Evolutionary conservation across 2,888 invertebrate genomes (phyloP), one percentile per base, ranked within the genome.

Genomic region (Platypus cylindrus): DNA sequence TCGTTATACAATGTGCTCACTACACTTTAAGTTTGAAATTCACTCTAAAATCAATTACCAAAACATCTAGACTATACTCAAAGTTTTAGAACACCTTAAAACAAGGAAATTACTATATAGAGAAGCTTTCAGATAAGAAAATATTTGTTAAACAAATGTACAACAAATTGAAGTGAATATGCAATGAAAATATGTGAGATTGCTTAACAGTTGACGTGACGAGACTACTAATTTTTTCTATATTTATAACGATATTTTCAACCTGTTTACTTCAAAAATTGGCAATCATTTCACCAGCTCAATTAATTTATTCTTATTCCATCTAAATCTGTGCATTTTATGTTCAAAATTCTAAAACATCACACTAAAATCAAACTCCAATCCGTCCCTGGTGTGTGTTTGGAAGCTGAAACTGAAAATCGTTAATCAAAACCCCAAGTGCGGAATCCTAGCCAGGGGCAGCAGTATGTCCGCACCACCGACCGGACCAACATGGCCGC

Each of bases 401-500:
- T 9, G 20, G 9, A 9, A 26, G 26, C n/a, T 13, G 25, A 26
- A 32, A 32, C 29, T 32, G 22, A 16, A 18, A 36, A 36, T 36
- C 39, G 39, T 39, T 39, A 39, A 39, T 37, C 37, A 37, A 43
- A 38, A 36, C 36, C 30, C 40, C 29, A 43, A 43, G 39, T 39
- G 42, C 42, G 36, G 39, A 42, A 36, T 39, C n/a, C 26, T 32
- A 38, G 40, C 43, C 37, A 24, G 28, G 37, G 40, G 40, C 38
- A 35, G 45, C 44, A 38, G 42, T 44, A 37, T 68, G 60, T 67
- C 70, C 59, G 68, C 68, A 0, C 48, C 48, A 45, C 60, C 68
- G 11, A n/a, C 59, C 68, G 16, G 69, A 70, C 31, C 69, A 68
- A 42, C 59, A 70, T 47, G 68, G 70, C 68, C 68, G 65, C 60